Conservation (phyloP, 2,888 invertebrate genomes). For the Euphydryas editha region DNA sequence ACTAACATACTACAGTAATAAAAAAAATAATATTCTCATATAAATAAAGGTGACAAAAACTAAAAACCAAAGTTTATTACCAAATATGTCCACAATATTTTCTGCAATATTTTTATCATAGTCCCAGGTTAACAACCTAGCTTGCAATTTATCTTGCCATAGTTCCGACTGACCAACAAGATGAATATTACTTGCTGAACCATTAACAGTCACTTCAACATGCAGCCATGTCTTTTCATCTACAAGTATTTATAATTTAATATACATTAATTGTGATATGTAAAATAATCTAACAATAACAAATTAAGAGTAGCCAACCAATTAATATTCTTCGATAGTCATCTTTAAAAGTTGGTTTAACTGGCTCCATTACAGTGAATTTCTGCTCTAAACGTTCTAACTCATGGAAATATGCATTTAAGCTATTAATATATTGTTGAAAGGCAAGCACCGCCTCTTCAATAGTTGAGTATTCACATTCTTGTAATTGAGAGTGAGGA, state of each 20-base stretch:
- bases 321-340: constrained; percentile 68
- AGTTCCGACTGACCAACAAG: constrained; percentile 65
- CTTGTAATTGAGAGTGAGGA: constrained; percentile 59
- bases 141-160: constrained; percentile 66
- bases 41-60: not conserved
- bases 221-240: constrained; percentile 73
- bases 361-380: constrained; percentile 69
- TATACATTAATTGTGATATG: not conserved
- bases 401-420: constrained; percentile 64
- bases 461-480: constrained; percentile 57
- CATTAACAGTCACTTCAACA: constrained; percentile 67
- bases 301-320: constrained; percentile 51
- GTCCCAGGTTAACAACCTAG: constrained; percentile 67
- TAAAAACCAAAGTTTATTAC: constrained; percentile 49
- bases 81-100: constrained; percentile 67
- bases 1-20: too few relatives aligned
- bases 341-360: constrained; percentile 64
- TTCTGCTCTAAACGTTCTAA: constrained; percentile 63
- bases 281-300: constrained; percentile 1
- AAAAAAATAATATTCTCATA: not conserved
- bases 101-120: constrained; percentile 72
- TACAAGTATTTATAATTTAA: constrained; percentile 42
- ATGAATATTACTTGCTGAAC: constrained; percentile 66
- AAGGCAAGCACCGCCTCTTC: constrained; percentile 55
- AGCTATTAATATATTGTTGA: constrained; percentile 52